Percentiles rank a stretch among this genome's conserved stretches.
phyloP scores from a whole-genome alignment of 53 echinoderm and acorn worm species.

The Holothuria leucospilota region DNA sequence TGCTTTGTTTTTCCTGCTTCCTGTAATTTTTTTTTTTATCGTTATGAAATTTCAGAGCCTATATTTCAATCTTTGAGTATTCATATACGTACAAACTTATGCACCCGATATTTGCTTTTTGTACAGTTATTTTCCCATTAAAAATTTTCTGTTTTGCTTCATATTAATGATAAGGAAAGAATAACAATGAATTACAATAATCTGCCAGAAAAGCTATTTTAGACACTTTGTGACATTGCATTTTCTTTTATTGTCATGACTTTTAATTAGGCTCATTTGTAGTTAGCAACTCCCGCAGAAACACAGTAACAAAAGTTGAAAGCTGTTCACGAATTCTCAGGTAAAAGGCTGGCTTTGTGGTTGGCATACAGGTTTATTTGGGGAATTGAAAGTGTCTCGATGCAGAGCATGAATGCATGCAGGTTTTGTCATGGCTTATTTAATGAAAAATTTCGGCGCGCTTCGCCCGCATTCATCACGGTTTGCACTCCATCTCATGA shows the following conservation, averaged over 20 bases:
- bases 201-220: conserved; percentile 42
- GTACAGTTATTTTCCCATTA: not conserved
- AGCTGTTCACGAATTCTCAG: too few species aligned
- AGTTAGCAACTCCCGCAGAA: too few species aligned
- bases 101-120: conserved; percentile 12
- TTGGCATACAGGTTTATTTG: too few species aligned
- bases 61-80: conserved; percentile 44
- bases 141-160: not conserved
- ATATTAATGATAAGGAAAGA: not conserved
- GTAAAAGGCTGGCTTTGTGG: too few species aligned
- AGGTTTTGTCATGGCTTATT: too few species aligned
- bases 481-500: too few species aligned
- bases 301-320: too few species aligned
- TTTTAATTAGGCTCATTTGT: too few species aligned
- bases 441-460: too few species aligned
- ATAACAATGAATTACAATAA: conserved; percentile 40
- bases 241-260: not conserved
- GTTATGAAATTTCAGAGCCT: conserved; percentile 22
- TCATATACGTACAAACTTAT: conserved; percentile 38
- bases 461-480: too few species aligned
- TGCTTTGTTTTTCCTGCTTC: not conserved
- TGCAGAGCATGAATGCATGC: too few species aligned
- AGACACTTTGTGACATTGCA: not conserved
- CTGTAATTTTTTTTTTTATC: not conserved
- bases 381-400: too few species aligned